Evolutionary conservation across 2,797 vertebrate genomes (phyloP), one percentile per base, ranked within the genome.

Genomic region (Falco novaeseelandiae): DNA sequence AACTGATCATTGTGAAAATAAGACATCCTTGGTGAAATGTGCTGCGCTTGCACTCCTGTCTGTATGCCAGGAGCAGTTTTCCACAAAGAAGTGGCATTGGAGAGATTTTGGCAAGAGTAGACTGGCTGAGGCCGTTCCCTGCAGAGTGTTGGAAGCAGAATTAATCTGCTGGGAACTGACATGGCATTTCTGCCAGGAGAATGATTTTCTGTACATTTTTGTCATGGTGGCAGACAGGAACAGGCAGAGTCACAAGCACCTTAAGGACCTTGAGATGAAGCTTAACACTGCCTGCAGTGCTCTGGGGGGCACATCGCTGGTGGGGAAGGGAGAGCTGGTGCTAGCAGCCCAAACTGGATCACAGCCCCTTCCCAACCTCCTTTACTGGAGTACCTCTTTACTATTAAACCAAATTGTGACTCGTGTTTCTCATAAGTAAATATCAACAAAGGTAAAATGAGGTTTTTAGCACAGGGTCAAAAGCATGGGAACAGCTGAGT

Each of bases 111-210:
- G 46, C 58, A 51, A 32, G 12, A 90, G 27, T 13, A 44, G 36
- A 9, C 16, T 32, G 27, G 18, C 67, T 70, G 81, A 86, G n/a
- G 16, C 27, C 36, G 87, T 58, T 66, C 13, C 19, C 62, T 44
- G 48, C 9, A 52, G 55, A 74, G 30, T 66, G 70, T 61, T 51
- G 36, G 57, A 70, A 82, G 52, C 16, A 27, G 17, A 80, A 83
- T 80, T 89, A 21, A 67, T 71, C 69, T 87, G 14, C 32, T 72
- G 32, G 83, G 70, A 84, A 76, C 3, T 8, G 29, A 51, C 26
- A 30, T 0, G 2, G 57, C 61, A 36, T 59, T 90, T 74, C 40
- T 62, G 49, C 21, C 25, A 54, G 0, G 1, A 34, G 38, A 32
- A 61, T 38, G 12, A 20, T 21, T 19, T 55, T 91, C 61, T 44